Conservation (phyloP, 2,888 invertebrate species). For the Rhorus exstirpatorius region DNA sequence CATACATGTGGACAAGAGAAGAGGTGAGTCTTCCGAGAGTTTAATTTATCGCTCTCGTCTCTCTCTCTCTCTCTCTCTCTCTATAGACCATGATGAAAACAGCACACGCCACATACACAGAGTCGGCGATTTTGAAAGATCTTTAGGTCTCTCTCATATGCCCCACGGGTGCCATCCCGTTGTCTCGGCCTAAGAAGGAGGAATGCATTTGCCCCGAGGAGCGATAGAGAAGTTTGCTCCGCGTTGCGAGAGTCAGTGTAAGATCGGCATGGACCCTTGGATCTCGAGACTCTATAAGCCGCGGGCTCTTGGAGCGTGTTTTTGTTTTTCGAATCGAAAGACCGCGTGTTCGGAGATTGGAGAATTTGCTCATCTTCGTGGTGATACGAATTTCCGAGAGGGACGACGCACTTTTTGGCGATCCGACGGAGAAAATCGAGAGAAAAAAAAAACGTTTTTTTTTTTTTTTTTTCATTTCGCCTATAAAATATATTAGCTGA, state of each 20-base stretch:
- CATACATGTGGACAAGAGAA: slow-evolving; percentile 52
- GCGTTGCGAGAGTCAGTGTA: slow-evolving; percentile 7
- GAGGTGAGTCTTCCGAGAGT: slow-evolving; percentile 53
- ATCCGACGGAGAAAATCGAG: too few relatives aligned
- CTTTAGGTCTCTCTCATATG: slow-evolving; percentile 55
- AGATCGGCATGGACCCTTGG: slow-evolving; percentile 10
- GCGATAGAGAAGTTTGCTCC: slow-evolving; percentile 40
- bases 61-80: slow-evolving; percentile 46
- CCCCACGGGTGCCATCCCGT: slow-evolving; percentile 67
- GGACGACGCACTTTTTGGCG: background rate
- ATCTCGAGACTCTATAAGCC: background rate
- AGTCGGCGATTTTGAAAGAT: slow-evolving; percentile 76
- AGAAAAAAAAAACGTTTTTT: too few relatives aligned
- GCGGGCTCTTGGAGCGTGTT: slow-evolving; percentile 1
- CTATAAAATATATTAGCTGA: too few relatives aligned
- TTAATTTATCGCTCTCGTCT: slow-evolving; percentile 67
- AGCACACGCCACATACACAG: slow-evolving; percentile 70
- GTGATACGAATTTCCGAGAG: background rate
- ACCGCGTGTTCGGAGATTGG: background rate
- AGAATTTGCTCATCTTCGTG: background rate
- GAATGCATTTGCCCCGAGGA: slow-evolving; percentile 65
- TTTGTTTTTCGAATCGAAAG: slow-evolving; percentile 10
- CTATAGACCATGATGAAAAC: slow-evolving; percentile 71
- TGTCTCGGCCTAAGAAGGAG: slow-evolving; percentile 65
- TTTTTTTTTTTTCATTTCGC: too few relatives aligned